A percentile compares a stretch with the other conserved stretches of the same genome.
phyloP scores from a whole-genome alignment of 2,888 invertebrate genomes.

The Drosophila stalkeri region DNA sequence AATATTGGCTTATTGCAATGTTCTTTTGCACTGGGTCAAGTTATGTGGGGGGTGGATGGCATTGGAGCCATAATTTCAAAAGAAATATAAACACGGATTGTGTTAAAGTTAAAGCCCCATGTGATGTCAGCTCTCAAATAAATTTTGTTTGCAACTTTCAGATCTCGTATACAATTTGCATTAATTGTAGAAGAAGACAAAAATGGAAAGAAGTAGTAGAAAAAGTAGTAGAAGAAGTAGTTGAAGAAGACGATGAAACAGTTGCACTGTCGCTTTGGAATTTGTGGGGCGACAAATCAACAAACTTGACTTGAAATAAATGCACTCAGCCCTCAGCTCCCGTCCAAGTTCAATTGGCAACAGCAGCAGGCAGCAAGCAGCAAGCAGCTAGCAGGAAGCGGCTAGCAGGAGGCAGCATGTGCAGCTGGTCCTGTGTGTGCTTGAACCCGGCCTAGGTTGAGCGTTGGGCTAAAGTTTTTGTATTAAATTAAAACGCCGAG shows the following conservation, averaged over 20 bases:
- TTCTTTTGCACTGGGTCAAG: conserved; percentile 1
- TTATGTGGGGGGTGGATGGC: too few species aligned
- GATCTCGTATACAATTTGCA: conserved; percentile 35
- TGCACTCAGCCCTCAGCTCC: conserved; percentile 64
- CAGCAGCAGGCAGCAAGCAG: conserved; percentile 1
- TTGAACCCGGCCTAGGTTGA: conserved; percentile 53
- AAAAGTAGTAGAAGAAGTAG: neutral
- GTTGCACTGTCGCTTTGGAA: conserved; percentile 42
- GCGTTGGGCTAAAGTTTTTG: conserved; percentile 68
- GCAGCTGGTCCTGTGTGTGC: conserved; percentile 36
- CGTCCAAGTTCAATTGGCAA: conserved; percentile 50
- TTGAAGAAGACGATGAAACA: neutral
- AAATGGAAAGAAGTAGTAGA: neutral
- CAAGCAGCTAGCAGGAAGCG: too few species aligned
- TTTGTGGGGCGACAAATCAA: conserved; percentile 68
- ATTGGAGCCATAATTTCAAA: neutral
- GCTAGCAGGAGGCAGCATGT: neutral
- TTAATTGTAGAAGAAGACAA: conserved; percentile 52
- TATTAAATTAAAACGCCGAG: conserved; percentile 79
- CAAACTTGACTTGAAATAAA: conserved; percentile 76
- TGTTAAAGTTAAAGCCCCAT: neutral
- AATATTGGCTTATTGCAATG: conserved; percentile 10
- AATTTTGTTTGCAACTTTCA: neutral
- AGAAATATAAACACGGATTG: neutral
- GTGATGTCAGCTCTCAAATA: neutral